phyloP scores from a whole-genome alignment of 2,797 vertebrate genomes.

The Molossus alvarezi region DNA sequence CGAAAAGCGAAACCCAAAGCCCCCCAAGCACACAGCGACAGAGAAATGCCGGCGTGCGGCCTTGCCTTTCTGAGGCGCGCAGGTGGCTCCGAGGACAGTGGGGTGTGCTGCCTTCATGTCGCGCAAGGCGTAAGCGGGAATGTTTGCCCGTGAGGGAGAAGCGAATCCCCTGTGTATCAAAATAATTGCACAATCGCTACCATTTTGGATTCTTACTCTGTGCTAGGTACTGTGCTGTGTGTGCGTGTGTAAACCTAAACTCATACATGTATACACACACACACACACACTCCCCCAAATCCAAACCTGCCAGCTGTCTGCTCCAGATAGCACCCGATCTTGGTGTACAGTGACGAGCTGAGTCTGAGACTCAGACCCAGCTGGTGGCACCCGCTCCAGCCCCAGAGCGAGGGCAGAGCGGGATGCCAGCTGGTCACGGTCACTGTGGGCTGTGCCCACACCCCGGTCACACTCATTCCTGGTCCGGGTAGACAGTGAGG shows the following conservation, averaged over 20 bases:
- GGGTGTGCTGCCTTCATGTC: too few relatives aligned
- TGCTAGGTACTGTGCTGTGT: background rate
- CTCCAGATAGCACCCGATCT: rapidly evolving
- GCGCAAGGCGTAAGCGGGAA: too few relatives aligned
- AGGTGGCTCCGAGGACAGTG: too few relatives aligned
- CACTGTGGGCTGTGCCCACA: background rate
- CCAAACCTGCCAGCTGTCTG: rapidly evolving
- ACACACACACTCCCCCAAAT: background rate
- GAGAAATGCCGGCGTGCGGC: background rate
- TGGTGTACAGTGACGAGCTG: background rate
- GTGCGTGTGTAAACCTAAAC: too few relatives aligned
- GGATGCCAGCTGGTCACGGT: background rate
- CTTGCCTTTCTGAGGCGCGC: too few relatives aligned
- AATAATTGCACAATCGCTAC: rapidly evolving
- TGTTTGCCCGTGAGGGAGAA: too few relatives aligned
- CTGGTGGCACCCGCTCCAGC: too few relatives aligned
- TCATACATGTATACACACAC: background rate
- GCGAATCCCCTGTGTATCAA: rapidly evolving
- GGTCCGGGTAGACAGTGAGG: too few relatives aligned
- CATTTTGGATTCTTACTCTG: rapidly evolving
- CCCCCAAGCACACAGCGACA: slow-evolving; percentile 27
- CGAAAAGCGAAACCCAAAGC: background rate
- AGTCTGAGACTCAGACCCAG: too few relatives aligned
- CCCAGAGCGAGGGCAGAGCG: background rate
- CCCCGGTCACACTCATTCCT: background rate